Evolutionary conservation across 2,113 vertebrate genomes (phyloP).

Genomic region (Andinoacara biseriatus): DNA sequence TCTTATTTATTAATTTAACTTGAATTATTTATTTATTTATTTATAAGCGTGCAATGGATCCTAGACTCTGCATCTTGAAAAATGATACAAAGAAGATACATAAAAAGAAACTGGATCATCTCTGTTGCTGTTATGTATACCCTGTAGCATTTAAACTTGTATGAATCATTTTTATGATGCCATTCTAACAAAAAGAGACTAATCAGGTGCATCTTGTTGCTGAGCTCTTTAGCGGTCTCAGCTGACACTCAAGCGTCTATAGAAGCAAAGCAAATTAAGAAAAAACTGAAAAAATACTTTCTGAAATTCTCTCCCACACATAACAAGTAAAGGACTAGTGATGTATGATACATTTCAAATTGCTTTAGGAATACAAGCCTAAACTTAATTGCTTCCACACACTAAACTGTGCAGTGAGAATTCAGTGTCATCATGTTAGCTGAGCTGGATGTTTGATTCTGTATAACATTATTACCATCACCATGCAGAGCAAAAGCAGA

Average conservation of each 20-base stretch:
- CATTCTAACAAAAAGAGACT: not conserved
- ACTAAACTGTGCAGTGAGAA: slow-evolving; percentile 30
- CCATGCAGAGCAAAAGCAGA: slow-evolving; percentile 40
- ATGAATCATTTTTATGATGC: not conserved
- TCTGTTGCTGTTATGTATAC: not conserved
- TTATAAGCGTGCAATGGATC: no score
- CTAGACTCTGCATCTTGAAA: no score
- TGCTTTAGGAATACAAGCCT: slow-evolving; percentile 46
- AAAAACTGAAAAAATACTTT: slow-evolving; percentile 9
- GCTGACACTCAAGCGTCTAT: not conserved
- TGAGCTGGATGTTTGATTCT: slow-evolving; percentile 51
- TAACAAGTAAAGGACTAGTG: slow-evolving; percentile 7
- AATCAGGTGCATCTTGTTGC: not conserved
- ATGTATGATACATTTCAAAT: slow-evolving; percentile 47
- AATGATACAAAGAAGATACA: not conserved
- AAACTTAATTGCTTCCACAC: slow-evolving; percentile 45
- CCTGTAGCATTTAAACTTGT: not conserved
- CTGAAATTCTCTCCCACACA: slow-evolving; percentile 23
- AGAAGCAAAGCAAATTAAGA: slow-evolving; percentile 22
- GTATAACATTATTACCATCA: slow-evolving; percentile 41
- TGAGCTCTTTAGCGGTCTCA: not conserved
- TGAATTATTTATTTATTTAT: not conserved
- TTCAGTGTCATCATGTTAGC: slow-evolving; percentile 55
- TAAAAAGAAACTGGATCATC: not conserved
- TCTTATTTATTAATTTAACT: not conserved